A percentile compares a stretch with the other conserved stretches of the same genome.
phyloP scores from a whole-genome alignment of 30 jellyfish, hydroid and myxozoan species.

The Aurelia sp. region DNA sequence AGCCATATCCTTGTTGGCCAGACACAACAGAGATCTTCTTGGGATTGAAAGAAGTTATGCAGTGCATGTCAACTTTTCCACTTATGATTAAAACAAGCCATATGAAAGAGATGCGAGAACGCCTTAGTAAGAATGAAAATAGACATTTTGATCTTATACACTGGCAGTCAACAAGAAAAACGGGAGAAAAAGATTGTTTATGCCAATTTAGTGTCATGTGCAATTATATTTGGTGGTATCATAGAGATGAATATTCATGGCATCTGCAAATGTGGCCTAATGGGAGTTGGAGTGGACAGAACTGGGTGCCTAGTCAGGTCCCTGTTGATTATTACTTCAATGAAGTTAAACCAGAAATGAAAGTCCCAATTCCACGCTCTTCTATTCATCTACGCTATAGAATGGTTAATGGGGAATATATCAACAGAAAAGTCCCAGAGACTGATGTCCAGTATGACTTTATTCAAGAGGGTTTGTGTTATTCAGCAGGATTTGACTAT shows the following conservation, averaged over 20 bases:
- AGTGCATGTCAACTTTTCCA: background rate
- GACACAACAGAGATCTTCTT: conserved; percentile 12
- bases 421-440: background rate
- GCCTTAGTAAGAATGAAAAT: background rate
- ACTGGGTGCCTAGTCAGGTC: no score
- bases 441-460: background rate
- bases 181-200: background rate
- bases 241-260: conserved; percentile 29
- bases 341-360: background rate
- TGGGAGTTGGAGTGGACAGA: background rate
- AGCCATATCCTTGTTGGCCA: conserved; percentile 11
- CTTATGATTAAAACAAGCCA: conserved; percentile 3
- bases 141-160: background rate
- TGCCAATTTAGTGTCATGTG: no score
- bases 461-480: conserved; percentile 35
- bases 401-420: background rate
- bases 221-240: conserved; percentile 19
- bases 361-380: conserved; percentile 4
- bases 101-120: conserved; percentile 15
- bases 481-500: conserved; percentile 9
- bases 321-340: background rate
- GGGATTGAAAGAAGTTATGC: background rate
- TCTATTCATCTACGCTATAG: conserved; percentile 5
- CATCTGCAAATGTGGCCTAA: conserved; percentile 28
- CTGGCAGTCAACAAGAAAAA: background rate